phyloP scores from a whole-genome alignment of 1,140 invertebrate genomes.

The Paramacrobiotus metropolitanus region DNA sequence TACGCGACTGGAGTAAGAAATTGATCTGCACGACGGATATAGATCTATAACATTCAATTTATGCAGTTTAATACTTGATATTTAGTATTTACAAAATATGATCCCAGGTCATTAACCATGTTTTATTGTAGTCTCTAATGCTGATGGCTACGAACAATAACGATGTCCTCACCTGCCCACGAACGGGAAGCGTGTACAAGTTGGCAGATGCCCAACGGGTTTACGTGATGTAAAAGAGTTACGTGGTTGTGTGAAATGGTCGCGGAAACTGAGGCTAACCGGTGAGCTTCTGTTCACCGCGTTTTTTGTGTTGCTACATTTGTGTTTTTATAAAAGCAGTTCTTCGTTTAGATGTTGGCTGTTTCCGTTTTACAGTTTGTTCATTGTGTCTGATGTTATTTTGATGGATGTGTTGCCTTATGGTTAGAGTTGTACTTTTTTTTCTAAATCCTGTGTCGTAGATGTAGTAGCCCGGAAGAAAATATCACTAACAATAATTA shows the following conservation, averaged over 20 bases:
- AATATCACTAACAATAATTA: no score
- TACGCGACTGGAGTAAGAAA: not conserved
- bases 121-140: constrained; percentile 36
- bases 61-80: not conserved
- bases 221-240: constrained; percentile 60
- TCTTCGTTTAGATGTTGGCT: no score
- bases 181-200: constrained; percentile 65
- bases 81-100: constrained; percentile 6
- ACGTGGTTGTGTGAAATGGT: not conserved
- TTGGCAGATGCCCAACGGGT: constrained; percentile 79
- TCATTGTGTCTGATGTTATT: no score
- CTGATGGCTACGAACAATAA: constrained; percentile 68
- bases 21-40: constrained; percentile 7
- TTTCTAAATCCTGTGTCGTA: no score
- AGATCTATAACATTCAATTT: constrained; percentile 4
- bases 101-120: not conserved
- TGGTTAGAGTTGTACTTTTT: no score
- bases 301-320: no score
- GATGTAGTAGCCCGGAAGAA: no score
- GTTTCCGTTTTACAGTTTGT: no score
- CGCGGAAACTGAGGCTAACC: no score
- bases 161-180: constrained; percentile 64
- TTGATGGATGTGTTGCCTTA: no score
- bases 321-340: no score
- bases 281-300: no score